These are phyloP conservation scores for Abrostola triplasia DNA, from an alignment of 2,888 invertebrate species.

Conservation along the genomic window DNA sequence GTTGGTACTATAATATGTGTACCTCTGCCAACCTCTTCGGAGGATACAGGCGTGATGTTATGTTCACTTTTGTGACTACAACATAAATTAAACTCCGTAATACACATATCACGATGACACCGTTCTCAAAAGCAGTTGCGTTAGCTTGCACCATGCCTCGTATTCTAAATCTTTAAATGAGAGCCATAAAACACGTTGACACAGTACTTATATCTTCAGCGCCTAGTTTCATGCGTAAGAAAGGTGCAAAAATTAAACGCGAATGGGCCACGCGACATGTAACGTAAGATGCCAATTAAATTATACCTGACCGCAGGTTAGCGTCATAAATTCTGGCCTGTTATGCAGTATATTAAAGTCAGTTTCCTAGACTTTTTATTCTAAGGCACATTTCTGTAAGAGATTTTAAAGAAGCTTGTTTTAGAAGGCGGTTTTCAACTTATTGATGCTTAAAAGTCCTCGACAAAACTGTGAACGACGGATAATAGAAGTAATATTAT, in stretches of 20 bases:
- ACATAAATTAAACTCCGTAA: too few relatives aligned
- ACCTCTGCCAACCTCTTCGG: too few relatives aligned
- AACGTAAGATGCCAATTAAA: constrained; percentile 44
- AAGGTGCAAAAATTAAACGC: constrained; percentile 44
- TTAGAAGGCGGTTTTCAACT: too few relatives aligned
- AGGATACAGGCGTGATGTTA: too few relatives aligned
- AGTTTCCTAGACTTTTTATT: constrained; percentile 10
- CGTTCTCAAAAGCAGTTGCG: too few relatives aligned
- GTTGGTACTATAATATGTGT: too few relatives aligned
- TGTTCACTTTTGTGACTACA: too few relatives aligned
- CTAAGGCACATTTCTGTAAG: neutral
- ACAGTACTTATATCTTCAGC: constrained; percentile 15
- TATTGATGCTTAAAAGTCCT: too few relatives aligned
- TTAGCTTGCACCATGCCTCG: neutral
- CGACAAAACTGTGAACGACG: neutral
- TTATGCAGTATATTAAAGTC: constrained; percentile 22
- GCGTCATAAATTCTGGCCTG: constrained; percentile 32
- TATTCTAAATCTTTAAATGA: constrained; percentile 5
- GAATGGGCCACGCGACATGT: constrained; percentile 37
- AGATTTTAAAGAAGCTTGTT: neutral
- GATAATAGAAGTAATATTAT: neutral
- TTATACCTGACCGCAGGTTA: constrained; percentile 41
- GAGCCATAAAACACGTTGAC: constrained; percentile 9
- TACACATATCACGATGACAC: too few relatives aligned
- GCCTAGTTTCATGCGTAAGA: constrained; percentile 21